These are phyloP conservation scores for Peucedramus taeniatus DNA, from an alignment of 2,113 vertebrate species.

Conservation along the genomic window DNA sequence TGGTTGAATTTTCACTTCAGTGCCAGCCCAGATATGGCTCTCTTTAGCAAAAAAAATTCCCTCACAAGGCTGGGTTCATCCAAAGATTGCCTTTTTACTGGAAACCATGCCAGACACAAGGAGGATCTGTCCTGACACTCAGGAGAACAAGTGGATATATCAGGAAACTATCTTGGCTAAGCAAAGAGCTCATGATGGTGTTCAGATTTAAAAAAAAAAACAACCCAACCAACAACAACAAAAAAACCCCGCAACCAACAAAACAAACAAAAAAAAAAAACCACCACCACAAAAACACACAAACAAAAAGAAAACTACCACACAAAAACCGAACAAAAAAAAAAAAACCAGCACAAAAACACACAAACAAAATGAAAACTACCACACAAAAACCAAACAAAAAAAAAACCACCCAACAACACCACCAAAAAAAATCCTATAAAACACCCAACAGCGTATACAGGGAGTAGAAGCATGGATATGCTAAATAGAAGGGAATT, in stretches of 20 bases:
- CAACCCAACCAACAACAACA: rapidly evolving
- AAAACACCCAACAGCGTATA: too few species aligned
- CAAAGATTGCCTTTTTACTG: background rate
- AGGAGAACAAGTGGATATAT: background rate
- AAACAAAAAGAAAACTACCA: background rate
- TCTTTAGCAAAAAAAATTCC: background rate
- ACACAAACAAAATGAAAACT: background rate
- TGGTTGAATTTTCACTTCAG: background rate
- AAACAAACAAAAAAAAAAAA: background rate
- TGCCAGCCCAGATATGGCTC: background rate
- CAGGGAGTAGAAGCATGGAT: background rate
- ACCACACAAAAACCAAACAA: background rate
- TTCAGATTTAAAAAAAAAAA: background rate
- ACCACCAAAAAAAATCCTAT: background rate
- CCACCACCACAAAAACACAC: too few species aligned
- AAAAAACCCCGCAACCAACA: background rate
- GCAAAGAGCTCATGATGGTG: background rate
- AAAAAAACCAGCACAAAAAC: background rate
- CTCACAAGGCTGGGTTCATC: background rate
- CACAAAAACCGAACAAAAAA: too few species aligned
- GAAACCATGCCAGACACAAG: background rate
- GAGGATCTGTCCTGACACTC: background rate
- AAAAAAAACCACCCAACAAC: background rate
- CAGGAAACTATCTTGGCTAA: background rate
- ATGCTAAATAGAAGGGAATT: background rate